A percentile compares a stretch with the other conserved stretches of the same genome.
Evolutionary conservation across 2,113 vertebrate genomes (phyloP).

Genomic region (Lamprotornis superbus): DNA sequence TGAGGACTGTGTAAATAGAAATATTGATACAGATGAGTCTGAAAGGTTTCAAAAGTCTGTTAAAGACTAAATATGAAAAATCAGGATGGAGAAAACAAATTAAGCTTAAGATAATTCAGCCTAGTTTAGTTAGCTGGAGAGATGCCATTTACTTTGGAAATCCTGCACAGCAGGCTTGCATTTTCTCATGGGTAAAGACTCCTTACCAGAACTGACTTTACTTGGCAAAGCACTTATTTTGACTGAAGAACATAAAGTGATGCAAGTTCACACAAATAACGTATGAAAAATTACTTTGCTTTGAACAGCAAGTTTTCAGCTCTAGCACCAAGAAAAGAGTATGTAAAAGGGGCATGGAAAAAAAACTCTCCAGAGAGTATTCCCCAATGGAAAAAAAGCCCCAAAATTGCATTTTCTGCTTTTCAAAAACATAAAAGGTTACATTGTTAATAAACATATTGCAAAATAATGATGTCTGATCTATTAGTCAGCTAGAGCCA

Average conservation of each 20-base stretch:
- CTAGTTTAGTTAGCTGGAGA: neutral
- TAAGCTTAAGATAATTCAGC: neutral
- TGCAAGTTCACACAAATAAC: neutral
- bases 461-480: neutral
- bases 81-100: neutral
- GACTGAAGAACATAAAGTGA: neutral
- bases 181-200: conserved; percentile 25
- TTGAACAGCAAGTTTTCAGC: neutral
- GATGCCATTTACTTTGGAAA: neutral
- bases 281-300: neutral
- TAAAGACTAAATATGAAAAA: neutral
- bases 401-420: neutral
- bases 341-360: neutral
- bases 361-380: neutral
- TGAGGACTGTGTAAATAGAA: neutral
- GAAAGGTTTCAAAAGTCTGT: neutral
- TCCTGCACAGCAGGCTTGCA: neutral
- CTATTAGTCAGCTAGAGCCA: neutral
- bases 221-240: neutral
- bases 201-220: neutral
- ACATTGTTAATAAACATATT: neutral
- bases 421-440: neutral
- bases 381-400: accelerated
- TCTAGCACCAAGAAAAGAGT: neutral
- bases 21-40: neutral